These are phyloP conservation scores for Sinonovacula constricta DNA, from an alignment of 1,140 invertebrate genomes.

Conservation along the genomic window DNA sequence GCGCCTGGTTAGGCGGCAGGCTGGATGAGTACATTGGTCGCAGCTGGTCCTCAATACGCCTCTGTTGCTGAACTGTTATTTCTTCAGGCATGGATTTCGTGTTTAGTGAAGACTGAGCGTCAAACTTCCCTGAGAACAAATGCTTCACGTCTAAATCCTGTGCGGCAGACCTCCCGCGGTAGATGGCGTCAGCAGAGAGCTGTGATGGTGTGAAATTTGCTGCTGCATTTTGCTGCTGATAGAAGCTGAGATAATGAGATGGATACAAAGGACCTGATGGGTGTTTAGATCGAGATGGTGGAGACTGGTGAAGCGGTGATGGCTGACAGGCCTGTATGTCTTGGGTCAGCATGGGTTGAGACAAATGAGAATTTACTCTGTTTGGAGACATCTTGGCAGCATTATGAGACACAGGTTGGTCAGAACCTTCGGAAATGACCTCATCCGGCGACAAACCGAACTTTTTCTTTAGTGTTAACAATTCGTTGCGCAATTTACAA, in stretches of 20 bases:
- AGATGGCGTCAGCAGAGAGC: conserved; percentile 21
- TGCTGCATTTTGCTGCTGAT: background rate
- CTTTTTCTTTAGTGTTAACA: conserved; percentile 95
- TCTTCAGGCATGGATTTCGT: conserved; percentile 41
- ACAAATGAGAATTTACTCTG: background rate
- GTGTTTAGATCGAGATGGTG: conserved; percentile 15
- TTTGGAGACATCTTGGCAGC: background rate
- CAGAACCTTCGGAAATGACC: conserved; percentile 50
- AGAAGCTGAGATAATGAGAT: background rate
- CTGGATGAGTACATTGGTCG: conserved; percentile 33
- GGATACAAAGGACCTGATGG: conserved; percentile 30
- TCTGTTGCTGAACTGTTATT: background rate
- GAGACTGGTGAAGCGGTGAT: conserved; percentile 1
- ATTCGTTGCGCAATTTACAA: conserved; percentile 93
- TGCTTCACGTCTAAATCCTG: conserved; percentile 11
- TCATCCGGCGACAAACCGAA: conserved; percentile 85
- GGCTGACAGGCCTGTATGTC: background rate
- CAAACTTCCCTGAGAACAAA: conserved; percentile 18
- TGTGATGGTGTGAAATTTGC: conserved; percentile 14
- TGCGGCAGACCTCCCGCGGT: conserved; percentile 9
- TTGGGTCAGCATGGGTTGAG: background rate
- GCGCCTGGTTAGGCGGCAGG: conserved; percentile 35
- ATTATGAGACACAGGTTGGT: background rate
- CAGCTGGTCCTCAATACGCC: conserved; percentile 33
- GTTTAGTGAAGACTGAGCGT: conserved; percentile 23